phyloP scores from a whole-genome alignment of 2,888 invertebrate genomes.

The Amphipoea oculea region DNA sequence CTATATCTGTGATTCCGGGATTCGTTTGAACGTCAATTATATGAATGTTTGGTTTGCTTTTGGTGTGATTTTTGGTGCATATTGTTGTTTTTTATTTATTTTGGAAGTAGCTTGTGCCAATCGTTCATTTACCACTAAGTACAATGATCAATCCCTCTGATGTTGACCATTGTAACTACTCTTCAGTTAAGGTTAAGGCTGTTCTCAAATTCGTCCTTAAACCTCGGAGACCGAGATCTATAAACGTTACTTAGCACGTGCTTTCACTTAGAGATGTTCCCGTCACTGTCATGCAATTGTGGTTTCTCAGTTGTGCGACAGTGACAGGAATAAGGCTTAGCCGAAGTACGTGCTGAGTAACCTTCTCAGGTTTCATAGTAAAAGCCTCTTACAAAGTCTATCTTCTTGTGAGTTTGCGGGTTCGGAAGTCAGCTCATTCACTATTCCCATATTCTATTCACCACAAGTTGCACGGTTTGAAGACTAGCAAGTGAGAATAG shows the following conservation, averaged over 20 bases:
- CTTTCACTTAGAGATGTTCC: not conserved
- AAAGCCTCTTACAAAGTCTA: not conserved
- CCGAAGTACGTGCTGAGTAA: not conserved
- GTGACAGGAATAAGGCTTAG: not conserved
- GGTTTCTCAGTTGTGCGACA: not conserved
- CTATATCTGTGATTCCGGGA: too few relatives aligned
- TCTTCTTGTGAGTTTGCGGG: not conserved
- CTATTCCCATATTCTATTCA: not conserved
- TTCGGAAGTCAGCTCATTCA: not conserved
- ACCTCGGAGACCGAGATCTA: not conserved
- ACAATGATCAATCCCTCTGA: not conserved
- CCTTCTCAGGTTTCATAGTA: not conserved
- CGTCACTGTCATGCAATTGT: not conserved
- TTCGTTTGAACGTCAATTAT: conserved; percentile 27
- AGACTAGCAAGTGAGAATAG: not conserved
- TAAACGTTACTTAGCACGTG: not conserved
- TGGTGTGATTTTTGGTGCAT: not conserved
- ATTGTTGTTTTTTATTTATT: not conserved
- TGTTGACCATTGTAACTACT: too few relatives aligned
- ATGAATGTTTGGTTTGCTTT: conserved; percentile 7
- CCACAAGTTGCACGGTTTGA: not conserved
- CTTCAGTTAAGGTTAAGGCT: not conserved
- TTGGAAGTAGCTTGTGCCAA: not conserved
- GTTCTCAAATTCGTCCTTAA: not conserved
- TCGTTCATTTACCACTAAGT: not conserved